These are phyloP conservation scores for Cistogaster globosa DNA, from an alignment of 2,888 invertebrate species.

Conservation along the genomic window DNA sequence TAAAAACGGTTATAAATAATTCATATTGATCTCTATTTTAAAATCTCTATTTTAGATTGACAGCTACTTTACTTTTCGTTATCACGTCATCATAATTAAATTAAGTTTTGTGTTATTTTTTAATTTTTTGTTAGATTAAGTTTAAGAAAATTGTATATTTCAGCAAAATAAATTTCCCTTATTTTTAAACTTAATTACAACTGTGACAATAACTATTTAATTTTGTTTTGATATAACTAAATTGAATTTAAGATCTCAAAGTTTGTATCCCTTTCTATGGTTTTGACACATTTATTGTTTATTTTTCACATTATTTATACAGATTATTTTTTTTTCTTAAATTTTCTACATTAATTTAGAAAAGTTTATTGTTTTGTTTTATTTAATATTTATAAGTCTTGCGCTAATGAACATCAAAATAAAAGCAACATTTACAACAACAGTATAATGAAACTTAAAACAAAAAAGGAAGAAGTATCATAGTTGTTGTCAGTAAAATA, in stretches of 20 bases:
- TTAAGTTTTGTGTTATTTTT: too few relatives aligned
- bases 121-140: too few relatives aligned
- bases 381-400: slow-evolving; percentile 65
- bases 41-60: too few relatives aligned
- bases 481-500: slow-evolving; percentile 30
- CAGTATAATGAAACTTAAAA: slow-evolving; percentile 9
- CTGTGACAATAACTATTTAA: slow-evolving; percentile 31
- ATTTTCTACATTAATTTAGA: slow-evolving; percentile 57
- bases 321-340: not conserved
- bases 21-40: too few relatives aligned
- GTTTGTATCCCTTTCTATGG: slow-evolving; percentile 27
- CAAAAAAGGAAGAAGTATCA: slow-evolving; percentile 2
- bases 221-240: slow-evolving; percentile 58
- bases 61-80: too few relatives aligned
- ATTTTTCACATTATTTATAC: not conserved
- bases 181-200: slow-evolving; percentile 22
- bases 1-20: too few relatives aligned
- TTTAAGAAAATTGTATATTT: not conserved
- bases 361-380: slow-evolving; percentile 59
- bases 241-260: slow-evolving; percentile 46
- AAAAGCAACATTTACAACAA: slow-evolving; percentile 46
- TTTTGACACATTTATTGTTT: slow-evolving; percentile 39
- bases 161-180: not conserved
- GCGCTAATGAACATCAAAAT: slow-evolving; percentile 68
- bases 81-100: too few relatives aligned